Percentiles rank a stretch among this genome's conserved stretches.
Conservation (phyloP, 2,797 vertebrate genomes). For the Phrynocephalus guinanensis region DNA sequence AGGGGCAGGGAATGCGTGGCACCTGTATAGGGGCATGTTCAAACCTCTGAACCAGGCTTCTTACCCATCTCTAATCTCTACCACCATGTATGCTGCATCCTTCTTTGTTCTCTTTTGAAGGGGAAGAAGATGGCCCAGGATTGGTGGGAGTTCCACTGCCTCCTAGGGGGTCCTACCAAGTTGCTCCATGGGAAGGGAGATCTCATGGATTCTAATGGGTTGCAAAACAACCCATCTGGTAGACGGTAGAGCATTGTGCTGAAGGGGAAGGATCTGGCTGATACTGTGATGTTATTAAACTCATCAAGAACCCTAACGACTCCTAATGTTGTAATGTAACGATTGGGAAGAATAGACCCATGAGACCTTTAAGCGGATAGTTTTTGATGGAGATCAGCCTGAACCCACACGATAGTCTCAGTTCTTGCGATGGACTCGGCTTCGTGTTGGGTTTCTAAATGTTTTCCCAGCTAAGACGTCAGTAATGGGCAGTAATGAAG, state of each 20-base stretch:
- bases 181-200: no score
- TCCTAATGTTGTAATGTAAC: background rate
- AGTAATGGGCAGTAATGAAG: slow-evolving; percentile 6
- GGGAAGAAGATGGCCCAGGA: no score
- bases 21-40: no score
- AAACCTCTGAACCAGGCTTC: no score
- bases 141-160: no score
- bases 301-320: background rate
- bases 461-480: background rate
- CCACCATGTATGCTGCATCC: no score
- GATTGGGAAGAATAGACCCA: background rate
- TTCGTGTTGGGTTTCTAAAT: background rate
- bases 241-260: background rate
- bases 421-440: background rate
- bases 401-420: background rate
- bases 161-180: no score
- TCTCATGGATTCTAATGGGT: no score
- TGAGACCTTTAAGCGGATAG: background rate
- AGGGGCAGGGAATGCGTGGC: no score
- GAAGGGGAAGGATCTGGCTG: background rate
- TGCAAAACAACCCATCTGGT: no score
- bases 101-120: no score
- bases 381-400: background rate
- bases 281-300: background rate
- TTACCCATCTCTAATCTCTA: no score